Percentiles rank a stretch among this genome's conserved stretches.
These are phyloP conservation scores for Hypothenemus hampei DNA, from an alignment of 1,140 invertebrate genomes.

Conservation along the genomic window DNA sequence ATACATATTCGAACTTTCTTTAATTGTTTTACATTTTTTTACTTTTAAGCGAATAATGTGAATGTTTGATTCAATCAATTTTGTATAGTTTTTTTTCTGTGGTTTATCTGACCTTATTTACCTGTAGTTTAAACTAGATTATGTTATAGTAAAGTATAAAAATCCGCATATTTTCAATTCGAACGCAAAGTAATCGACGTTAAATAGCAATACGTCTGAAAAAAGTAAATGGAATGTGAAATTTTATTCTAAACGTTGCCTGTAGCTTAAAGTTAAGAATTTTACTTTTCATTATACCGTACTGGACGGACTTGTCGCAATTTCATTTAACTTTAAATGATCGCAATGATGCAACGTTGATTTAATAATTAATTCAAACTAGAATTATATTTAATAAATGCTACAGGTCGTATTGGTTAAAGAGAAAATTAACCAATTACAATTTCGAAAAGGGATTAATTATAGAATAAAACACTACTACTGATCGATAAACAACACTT, in stretches of 20 bases:
- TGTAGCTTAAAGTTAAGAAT: constrained; percentile 7
- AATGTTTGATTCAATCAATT: too few relatives aligned
- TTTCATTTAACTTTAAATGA: constrained; percentile 4
- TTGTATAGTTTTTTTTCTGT: not conserved
- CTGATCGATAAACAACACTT: too few relatives aligned
- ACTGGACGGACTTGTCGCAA: constrained; percentile 6
- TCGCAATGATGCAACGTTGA: constrained; percentile 1
- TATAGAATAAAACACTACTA: too few relatives aligned
- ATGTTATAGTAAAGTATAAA: constrained; percentile 2
- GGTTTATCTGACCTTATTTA: constrained; percentile 7
- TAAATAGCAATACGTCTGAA: constrained; percentile 4
- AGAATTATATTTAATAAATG: too few relatives aligned
- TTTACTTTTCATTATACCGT: constrained; percentile 17
- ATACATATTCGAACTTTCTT: too few relatives aligned
- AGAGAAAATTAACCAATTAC: too few relatives aligned
- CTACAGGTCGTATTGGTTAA: too few relatives aligned
- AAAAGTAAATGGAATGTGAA: constrained; percentile 21
- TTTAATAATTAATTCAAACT: too few relatives aligned
- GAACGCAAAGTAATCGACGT: constrained; percentile 5
- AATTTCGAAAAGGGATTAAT: too few relatives aligned
- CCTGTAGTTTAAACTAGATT: constrained; percentile 4
- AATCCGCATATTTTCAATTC: constrained; percentile 1
- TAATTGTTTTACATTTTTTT: too few relatives aligned
- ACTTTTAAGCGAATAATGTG: too few relatives aligned
- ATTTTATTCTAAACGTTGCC: constrained; percentile 16